These are phyloP conservation scores for Ameiurus melas DNA, from an alignment of 2,113 vertebrate genomes.

Conservation along the genomic window DNA sequence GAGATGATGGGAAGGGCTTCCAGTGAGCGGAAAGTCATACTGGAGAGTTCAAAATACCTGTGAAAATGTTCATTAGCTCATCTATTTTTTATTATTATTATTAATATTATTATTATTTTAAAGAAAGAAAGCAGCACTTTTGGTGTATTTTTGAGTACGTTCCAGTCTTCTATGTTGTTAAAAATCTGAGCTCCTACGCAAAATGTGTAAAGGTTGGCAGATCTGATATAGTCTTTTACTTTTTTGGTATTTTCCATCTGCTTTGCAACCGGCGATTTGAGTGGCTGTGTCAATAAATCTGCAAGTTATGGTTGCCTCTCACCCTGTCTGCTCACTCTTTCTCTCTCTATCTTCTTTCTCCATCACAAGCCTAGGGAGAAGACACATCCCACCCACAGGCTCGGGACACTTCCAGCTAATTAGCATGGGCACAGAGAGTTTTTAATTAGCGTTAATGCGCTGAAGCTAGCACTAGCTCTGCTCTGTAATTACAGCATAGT, in stretches of 20 bases:
- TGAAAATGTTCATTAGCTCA: neutral
- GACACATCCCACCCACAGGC: conserved; percentile 54
- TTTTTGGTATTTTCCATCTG: neutral
- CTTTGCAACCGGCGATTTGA: neutral
- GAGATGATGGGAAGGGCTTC: neutral
- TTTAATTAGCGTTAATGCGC: conserved; percentile 60
- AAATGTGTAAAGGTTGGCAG: neutral
- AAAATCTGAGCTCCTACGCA: neutral
- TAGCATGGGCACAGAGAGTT: conserved; percentile 54
- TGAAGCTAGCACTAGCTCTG: conserved; percentile 31
- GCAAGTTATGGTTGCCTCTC: neutral
- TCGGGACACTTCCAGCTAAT: conserved; percentile 53
- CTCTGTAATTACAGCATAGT: conserved; percentile 42
- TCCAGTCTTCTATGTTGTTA: no score
- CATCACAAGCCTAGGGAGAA: conserved; percentile 27
- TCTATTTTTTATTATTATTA: neutral
- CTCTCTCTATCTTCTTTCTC: conserved; percentile 2
- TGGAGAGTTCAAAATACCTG: neutral
- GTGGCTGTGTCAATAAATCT: neutral
- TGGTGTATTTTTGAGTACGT: neutral
- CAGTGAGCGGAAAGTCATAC: neutral
- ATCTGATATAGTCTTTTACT: neutral
- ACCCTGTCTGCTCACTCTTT: neutral
- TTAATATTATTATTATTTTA: neutral
- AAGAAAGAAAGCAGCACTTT: neutral